phyloP scores from a whole-genome alignment of 2,888 invertebrate genomes.

The Noctuana brunneofusca region DNA sequence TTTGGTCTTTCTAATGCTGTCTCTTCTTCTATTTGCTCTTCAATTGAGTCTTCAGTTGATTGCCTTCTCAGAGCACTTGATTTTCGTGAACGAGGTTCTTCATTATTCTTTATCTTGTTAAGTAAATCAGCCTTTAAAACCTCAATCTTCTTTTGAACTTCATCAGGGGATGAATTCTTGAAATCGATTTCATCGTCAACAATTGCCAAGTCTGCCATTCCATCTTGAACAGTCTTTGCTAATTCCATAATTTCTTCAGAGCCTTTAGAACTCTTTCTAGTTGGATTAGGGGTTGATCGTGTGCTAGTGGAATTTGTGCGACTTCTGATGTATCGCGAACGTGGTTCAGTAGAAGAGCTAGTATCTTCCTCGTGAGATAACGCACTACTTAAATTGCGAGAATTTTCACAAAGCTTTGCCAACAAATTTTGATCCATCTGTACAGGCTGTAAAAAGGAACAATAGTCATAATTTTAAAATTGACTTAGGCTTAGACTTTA shows the following conservation, averaged over 20 bases:
- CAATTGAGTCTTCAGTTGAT: conserved; percentile 68
- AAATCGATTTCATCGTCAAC: conserved; percentile 60
- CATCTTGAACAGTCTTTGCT: conserved; percentile 81
- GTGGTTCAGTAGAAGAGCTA: conserved; percentile 65
- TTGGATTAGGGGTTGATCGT: conserved; percentile 60
- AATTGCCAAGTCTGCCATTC: conserved; percentile 77
- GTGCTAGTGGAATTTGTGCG: conserved; percentile 60
- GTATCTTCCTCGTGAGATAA: conserved; percentile 72
- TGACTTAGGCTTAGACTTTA: background rate
- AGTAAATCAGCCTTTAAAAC: conserved; percentile 66
- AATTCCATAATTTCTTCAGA: conserved; percentile 76
- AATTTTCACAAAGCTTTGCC: conserved; percentile 67
- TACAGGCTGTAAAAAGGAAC: conserved; percentile 31
- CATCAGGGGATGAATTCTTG: conserved; percentile 52
- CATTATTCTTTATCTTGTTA: conserved; percentile 67
- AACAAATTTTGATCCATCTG: conserved; percentile 65
- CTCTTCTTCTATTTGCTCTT: conserved; percentile 57
- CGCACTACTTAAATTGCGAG: conserved; percentile 66
- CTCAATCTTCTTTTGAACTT: conserved; percentile 68
- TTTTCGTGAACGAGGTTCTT: conserved; percentile 59
- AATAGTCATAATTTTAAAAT: background rate
- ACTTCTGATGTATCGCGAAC: conserved; percentile 61
- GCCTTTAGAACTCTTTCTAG: conserved; percentile 61
- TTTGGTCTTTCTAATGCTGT: conserved; percentile 61
- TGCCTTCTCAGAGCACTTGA: conserved; percentile 59